These are phyloP conservation scores for Caerostris extrusa DNA, from an alignment of 1,140 invertebrate genomes.

Conservation along the genomic window DNA sequence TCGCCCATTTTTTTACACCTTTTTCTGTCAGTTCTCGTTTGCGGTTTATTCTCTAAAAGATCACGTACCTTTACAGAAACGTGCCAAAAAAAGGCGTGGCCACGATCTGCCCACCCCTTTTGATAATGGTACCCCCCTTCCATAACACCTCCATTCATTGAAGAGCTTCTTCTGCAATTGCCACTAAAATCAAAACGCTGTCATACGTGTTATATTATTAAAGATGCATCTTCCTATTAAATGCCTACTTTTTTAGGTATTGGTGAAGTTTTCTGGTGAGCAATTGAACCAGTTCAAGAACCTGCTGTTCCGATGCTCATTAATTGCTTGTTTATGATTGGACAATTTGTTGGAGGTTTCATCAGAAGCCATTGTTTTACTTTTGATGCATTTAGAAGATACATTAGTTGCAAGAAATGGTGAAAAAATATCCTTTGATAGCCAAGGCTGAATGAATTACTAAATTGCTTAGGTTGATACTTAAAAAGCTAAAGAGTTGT, in stretches of 20 bases:
- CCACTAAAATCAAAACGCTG: not conserved
- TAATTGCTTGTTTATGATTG: slow-evolving; percentile 3
- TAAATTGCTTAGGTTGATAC: slow-evolving; percentile 23
- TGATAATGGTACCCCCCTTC: slow-evolving; percentile 27
- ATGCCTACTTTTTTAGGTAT: not conserved
- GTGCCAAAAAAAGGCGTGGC: slow-evolving; percentile 57
- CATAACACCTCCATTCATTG: slow-evolving; percentile 26
- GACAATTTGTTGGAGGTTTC: slow-evolving; percentile 10
- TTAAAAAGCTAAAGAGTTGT: not conserved
- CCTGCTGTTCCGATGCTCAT: slow-evolving; percentile 16
- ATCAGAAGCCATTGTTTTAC: slow-evolving; percentile 37
- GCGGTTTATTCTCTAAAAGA: not conserved
- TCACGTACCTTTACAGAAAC: slow-evolving; percentile 42
- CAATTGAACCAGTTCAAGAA: slow-evolving; percentile 21
- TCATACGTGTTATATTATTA: slow-evolving; percentile 23
- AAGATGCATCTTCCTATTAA: slow-evolving; percentile 41
- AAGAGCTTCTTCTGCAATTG: not conserved
- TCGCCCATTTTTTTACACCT: slow-evolving; percentile 50
- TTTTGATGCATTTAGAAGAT: not conserved
- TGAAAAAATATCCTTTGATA: not conserved
- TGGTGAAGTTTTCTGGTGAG: not conserved
- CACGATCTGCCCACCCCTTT: not conserved
- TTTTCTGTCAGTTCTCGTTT: slow-evolving; percentile 62
- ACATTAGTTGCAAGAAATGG: not conserved
- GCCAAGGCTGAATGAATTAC: slow-evolving; percentile 28